A percentile compares a stretch with the other conserved stretches of the same genome.
Conservation (phyloP, 37 sponge, comb jelly and placozoan species). For the Chondrosia reniformis region DNA sequence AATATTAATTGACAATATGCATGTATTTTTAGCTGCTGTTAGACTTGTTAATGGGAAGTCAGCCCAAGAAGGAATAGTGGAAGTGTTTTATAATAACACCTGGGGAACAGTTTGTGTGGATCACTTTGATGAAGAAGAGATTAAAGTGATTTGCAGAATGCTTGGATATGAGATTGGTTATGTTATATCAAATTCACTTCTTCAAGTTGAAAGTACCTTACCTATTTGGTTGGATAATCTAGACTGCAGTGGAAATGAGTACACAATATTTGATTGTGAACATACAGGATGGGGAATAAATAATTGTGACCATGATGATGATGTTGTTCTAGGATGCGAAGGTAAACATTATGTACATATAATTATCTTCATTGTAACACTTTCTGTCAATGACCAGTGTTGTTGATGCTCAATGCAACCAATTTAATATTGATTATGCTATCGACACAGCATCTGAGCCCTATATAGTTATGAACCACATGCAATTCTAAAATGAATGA, state of each 20-base stretch:
- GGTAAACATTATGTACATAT: too few species aligned
- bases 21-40: too few species aligned
- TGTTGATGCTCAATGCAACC: too few species aligned
- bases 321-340: not conserved
- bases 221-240: constrained; percentile 20
- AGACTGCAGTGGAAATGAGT: constrained; percentile 13
- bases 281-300: constrained; percentile 14
- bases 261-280: not conserved
- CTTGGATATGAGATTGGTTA: not conserved
- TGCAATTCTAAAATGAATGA: too few species aligned
- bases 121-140: not conserved
- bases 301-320: constrained; percentile 11
- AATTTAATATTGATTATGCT: too few species aligned
- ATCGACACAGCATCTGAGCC: too few species aligned
- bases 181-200: not conserved
- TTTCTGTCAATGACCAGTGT: too few species aligned
- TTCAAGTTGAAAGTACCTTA: not conserved
- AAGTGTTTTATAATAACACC: not conserved
- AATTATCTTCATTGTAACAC: too few species aligned
- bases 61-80: not conserved
- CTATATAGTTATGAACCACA: too few species aligned
- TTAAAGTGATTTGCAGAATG: not conserved
- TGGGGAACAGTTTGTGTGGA: constrained; percentile 17
- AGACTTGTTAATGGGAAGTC: not conserved
- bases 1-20: too few species aligned